A percentile compares a stretch with the other conserved stretches of the same genome.
phyloP scores from a whole-genome alignment of 2,888 invertebrate genomes.

The Latrodectus elegans region DNA sequence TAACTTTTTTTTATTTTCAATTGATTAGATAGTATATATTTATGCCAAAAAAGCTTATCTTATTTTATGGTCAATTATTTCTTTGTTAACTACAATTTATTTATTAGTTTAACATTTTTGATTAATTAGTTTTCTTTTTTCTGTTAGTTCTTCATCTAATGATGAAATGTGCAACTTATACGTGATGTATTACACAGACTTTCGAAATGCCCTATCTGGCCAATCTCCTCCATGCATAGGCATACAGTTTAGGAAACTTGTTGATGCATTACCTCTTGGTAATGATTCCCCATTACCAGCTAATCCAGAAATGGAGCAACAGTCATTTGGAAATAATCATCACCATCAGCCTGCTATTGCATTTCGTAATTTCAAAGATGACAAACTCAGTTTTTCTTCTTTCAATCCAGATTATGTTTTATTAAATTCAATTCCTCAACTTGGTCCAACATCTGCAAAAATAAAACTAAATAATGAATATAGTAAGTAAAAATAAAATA shows the following conservation, averaged over 20 bases:
- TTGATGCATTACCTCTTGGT: constrained; percentile 74
- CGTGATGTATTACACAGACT: constrained; percentile 77
- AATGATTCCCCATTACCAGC: constrained; percentile 76
- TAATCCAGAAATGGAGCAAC: constrained; percentile 77
- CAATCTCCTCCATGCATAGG: constrained; percentile 72
- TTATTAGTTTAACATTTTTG: background rate
- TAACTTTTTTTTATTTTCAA: too few relatives aligned
- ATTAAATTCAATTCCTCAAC: background rate
- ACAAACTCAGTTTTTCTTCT: background rate
- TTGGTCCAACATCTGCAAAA: constrained; percentile 1
- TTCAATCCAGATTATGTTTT: background rate
- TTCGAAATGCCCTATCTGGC: constrained; percentile 69
- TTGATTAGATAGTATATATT: too few relatives aligned
- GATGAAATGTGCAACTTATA: constrained; percentile 79
- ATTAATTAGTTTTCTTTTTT: background rate
- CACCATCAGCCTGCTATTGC: constrained; percentile 16
- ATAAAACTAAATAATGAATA: constrained; percentile 54
- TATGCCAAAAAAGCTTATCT: too few relatives aligned
- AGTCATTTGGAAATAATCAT: constrained; percentile 73
- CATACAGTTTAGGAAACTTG: constrained; percentile 72
- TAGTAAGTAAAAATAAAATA: constrained; percentile 40
- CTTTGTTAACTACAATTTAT: too few relatives aligned
- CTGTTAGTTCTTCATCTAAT: constrained; percentile 74
- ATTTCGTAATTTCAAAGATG: constrained; percentile 12
- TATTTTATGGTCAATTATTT: too few relatives aligned